Base-by-base conservation (phyloP, 2,888 invertebrate species). In the Hybos culiciformis region DNA sequence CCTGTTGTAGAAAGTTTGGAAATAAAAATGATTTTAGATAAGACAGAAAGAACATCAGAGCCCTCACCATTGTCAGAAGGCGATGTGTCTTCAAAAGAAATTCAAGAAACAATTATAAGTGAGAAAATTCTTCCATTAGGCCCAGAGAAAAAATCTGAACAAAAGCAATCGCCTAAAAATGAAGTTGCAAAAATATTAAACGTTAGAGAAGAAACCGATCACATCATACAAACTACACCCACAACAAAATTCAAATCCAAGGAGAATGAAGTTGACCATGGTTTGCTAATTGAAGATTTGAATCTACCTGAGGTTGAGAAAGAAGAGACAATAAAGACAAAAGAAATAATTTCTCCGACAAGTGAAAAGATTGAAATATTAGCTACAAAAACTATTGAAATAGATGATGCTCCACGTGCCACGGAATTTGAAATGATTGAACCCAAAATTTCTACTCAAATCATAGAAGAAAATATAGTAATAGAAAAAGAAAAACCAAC, bases 1-100 rank as follows among this genome's bases (percentile, higher is more conserved):
- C 36, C 41, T 4, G 18, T 33, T 17, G 45, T 42, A 46, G 48
- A 49, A 46, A 46, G 31, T 32, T 23, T 23, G 3, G 46, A 41
- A 32, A 36, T 40, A 42, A 15, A 33, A 38, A 21, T 23, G 11
- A 15, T 17, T 23, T 21, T 38, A 11, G 24, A 38, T 17, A 41
- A 41, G 15, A 41, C 32, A 29, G 32, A 41, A 20, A 17, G 15
- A 17, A 17, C 32, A 17, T 8, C 15, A 17, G 15, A 14, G 15
- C 32, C 15, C 8, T 17, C 32, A 11, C 32, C 32, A 3, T 14
- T 12, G 4, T 8, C 32, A 6, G 5, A 4, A 26, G 3, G 11
- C 12, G 26, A 26, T 5, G 11, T 6, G 12, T 9, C 26, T 12
- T 26, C 7, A 7, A 26, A 5, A 26, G 3, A 12, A 26, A 26